phyloP scores from a whole-genome alignment of 1,140 invertebrate species.

The roundworm (Caenorhabditis elegans) region WBcel235 BX284605.5:8205001-8205500 shows the following conservation, averaged over 20 bases:
- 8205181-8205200: not conserved
- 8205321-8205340: slow-evolving; percentile 25
- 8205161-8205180: slow-evolving; percentile 22
- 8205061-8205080: slow-evolving; percentile 24
- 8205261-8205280: not conserved
- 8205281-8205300: slow-evolving; percentile 38
- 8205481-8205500: slow-evolving; percentile 27
- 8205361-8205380: slow-evolving; percentile 38
- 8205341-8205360: slow-evolving; percentile 36
- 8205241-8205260: slow-evolving; percentile 23
- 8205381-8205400: slow-evolving; percentile 23
- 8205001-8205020: not conserved
- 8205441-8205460: slow-evolving; percentile 27
- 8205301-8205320: slow-evolving; percentile 37
- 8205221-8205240: slow-evolving; percentile 30
- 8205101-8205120: slow-evolving; percentile 8
- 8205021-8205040: not conserved
- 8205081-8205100: slow-evolving; percentile 20
- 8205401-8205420: slow-evolving; percentile 9
- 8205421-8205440: slow-evolving; percentile 32
- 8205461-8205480: slow-evolving; percentile 22
- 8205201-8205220: slow-evolving; percentile 14
- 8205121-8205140: no score
- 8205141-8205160: not conserved
- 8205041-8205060: slow-evolving; percentile 28